A percentile compares a stretch with the other conserved stretches of the same genome.
These are phyloP conservation scores for Tympanuchus pallidicinctus DNA, from an alignment of 2,113 vertebrate genomes.

Conservation along the genomic window DNA sequence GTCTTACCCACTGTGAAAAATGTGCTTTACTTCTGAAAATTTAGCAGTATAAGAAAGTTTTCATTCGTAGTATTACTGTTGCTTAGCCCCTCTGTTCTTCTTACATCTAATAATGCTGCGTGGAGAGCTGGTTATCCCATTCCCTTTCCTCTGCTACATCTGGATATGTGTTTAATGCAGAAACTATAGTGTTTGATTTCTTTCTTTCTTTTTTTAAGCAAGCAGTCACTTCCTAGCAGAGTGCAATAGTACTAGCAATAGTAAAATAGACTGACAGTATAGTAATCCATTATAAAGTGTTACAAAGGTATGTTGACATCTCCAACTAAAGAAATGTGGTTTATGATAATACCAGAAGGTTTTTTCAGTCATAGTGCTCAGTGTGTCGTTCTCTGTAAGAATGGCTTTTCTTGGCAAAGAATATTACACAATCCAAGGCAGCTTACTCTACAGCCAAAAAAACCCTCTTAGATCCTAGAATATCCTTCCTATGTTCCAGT, in stretches of 20 bases:
- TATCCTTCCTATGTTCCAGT: neutral
- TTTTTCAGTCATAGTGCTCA: neutral
- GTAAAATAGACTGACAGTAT: neutral
- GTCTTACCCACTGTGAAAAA: slow-evolving; percentile 53
- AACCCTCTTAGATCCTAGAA: neutral
- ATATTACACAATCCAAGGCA: neutral
- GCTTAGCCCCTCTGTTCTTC: neutral
- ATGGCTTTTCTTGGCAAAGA: slow-evolving; percentile 11
- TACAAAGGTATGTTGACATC: slow-evolving; percentile 5
- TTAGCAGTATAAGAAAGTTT: neutral
- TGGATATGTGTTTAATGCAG: neutral
- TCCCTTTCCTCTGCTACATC: neutral
- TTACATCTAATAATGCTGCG: neutral
- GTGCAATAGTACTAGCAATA: neutral
- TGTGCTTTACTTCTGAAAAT: slow-evolving; percentile 5
- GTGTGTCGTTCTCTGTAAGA: neutral
- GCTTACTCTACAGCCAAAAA: neutral
- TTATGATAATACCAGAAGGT: neutral
- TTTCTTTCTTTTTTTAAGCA: neutral
- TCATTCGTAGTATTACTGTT: neutral
- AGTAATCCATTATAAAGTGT: neutral
- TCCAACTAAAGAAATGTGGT: slow-evolving; percentile 11
- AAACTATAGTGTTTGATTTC: neutral
- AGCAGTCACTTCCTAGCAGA: neutral
- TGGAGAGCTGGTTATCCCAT: neutral